A percentile compares a stretch with the other conserved stretches of the same genome.
Evolutionary conservation across 2,797 vertebrate genomes (phyloP).

Genomic region (Serranus cabrilla): DNA sequence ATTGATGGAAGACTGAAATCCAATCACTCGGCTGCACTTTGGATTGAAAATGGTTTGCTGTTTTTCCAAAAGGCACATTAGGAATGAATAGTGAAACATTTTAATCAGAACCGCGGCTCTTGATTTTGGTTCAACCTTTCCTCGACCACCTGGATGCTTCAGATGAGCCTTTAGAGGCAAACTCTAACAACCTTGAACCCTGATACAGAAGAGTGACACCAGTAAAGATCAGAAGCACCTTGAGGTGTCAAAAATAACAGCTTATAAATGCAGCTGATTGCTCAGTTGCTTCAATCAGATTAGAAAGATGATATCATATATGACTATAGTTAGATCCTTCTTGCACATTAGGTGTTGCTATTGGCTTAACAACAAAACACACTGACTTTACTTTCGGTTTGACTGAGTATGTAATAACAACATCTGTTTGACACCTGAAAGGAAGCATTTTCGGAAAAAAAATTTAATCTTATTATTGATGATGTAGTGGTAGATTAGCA

Average conservation of each 20-base stretch:
- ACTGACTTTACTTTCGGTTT: background rate
- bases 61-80: conserved; percentile 10
- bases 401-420: background rate
- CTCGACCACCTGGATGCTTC: background rate
- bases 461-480: too few relatives aligned
- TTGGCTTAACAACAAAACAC: background rate
- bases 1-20: background rate
- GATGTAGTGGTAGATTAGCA: too few relatives aligned
- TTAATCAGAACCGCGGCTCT: background rate
- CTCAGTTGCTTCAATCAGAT: background rate
- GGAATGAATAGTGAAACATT: background rate
- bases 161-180: background rate
- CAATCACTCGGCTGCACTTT: background rate
- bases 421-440: background rate
- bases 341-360: background rate
- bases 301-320: background rate
- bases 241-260: background rate
- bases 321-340: background rate
- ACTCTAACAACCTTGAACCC: background rate
- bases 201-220: background rate
- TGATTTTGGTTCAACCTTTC: background rate
- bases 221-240: background rate
- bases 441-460: too few relatives aligned
- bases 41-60: background rate
- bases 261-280: background rate